phyloP scores from a whole-genome alignment of 1,140 invertebrate genomes.

The Conus ventricosus region DNA sequence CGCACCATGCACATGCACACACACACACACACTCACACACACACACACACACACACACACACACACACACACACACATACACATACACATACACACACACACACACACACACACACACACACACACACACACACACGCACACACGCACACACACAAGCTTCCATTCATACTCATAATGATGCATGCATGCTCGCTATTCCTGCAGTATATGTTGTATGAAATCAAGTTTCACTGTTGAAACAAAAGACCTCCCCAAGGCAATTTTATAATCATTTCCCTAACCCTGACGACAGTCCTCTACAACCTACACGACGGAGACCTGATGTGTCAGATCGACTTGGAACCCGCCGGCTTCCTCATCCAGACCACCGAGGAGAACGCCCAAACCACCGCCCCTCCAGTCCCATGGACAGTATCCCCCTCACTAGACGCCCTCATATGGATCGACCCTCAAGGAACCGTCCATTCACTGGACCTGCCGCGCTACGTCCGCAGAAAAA shows the following conservation, averaged over 20 bases:
- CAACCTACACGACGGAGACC: slow-evolving; percentile 8
- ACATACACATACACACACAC: background rate
- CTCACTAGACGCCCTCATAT: background rate
- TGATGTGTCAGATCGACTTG: slow-evolving; percentile 34
- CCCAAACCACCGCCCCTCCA: too few species aligned
- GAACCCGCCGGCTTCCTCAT: slow-evolving; percentile 4
- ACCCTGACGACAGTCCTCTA: background rate
- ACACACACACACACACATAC: too few species aligned
- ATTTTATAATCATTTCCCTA: background rate
- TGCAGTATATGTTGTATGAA: background rate
- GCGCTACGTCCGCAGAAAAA: slow-evolving; percentile 10
- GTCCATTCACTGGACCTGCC: slow-evolving; percentile 11
- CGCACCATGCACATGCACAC: too few species aligned
- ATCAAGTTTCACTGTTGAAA: too few species aligned
- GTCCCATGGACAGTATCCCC: background rate
- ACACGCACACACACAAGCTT: background rate
- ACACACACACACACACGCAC: background rate
- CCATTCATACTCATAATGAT: background rate
- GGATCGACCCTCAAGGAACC: slow-evolving; percentile 18
- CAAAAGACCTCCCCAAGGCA: too few species aligned
- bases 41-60: too few species aligned
- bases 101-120: background rate
- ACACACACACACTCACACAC: too few species aligned
- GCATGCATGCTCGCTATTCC: too few species aligned
- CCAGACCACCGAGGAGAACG: background rate